Base-by-base conservation (phyloP, 37 sponge, comb jelly and placozoan species). In the Halisarca cf. caerulea region DNA sequence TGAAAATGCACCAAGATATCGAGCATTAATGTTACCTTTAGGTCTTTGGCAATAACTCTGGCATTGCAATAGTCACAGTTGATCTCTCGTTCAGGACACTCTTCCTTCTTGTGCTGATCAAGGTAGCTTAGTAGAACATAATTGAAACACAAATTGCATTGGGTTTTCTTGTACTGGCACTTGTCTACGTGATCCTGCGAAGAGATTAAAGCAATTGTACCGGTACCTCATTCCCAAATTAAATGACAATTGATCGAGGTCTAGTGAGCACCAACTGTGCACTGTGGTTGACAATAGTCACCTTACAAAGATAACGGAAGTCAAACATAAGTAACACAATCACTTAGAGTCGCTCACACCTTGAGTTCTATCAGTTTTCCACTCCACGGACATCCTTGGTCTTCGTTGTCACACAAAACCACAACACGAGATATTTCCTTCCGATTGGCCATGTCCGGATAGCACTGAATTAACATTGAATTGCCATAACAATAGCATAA, bases 361-460 rank as follows among this genome's bases (percentile, higher is more conserved):
- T 90, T 84, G 51, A 80, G 73, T 2, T 82, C 70, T 41, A 58
- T 82, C 54, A 91, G 45, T 27, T 5, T 35, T 43, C 92, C 92
- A 58, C 18, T 61, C 94, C 94, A 93, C 3, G 33, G 34, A 79
- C 94, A 93, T 24, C 94, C 94, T 43, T 47, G 17, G 14, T 77
- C 57, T 1, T 69, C 21, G 45, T 85, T 79, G 15, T 64, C 15
- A 66, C 94, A 93, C n/a, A 28, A n/a, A 25, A 93, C 88, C 9
- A 20, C 0, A 3, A 93, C 68, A 5, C 33, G 30, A 11, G 39
- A 42, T 4, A 93, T 71, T 45, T 93, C 94, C 45, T 80, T 90
- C 18, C 86, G 72, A 20, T 87, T 87, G 17, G 94, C 94, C 21
- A 45, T 84, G 72, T 93, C 94, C 35, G 90, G 90, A 69, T 86